phyloP scores from a whole-genome alignment of 2,888 invertebrate species.

The Melinaea menophilus region DNA sequence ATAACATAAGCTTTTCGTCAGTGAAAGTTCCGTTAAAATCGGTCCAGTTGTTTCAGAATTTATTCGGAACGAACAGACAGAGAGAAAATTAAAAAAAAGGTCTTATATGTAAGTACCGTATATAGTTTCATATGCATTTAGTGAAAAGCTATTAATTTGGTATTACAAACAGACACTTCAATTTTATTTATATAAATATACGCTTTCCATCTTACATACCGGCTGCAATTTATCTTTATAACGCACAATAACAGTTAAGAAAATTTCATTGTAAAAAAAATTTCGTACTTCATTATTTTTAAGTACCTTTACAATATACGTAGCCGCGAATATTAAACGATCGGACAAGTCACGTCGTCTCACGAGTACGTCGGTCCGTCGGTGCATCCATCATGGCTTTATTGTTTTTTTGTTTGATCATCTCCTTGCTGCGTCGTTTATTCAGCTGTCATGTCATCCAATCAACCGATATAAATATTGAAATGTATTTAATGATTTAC shows the following conservation, averaged over 20 bases:
- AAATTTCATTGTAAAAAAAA: not conserved
- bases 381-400: conserved; percentile 20
- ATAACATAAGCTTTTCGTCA: no score
- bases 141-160: no score
- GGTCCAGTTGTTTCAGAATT: no score
- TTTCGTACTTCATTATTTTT: not conserved
- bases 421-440: conserved; percentile 4
- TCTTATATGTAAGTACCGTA: no score
- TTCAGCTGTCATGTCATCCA: conserved; percentile 3
- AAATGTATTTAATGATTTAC: not conserved
- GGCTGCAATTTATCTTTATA: not conserved
- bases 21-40: no score
- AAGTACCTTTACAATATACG: not conserved
- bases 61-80: no score
- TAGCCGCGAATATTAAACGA: conserved; percentile 3
- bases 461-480: conserved; percentile 1
- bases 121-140: no score
- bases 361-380: conserved; percentile 16
- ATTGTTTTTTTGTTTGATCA: conserved; percentile 19
- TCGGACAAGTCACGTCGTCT: not conserved
- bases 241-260: not conserved
- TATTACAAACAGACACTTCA: no score
- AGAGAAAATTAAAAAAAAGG: no score
- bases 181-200: no score
- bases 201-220: no score